phyloP scores from a whole-genome alignment of 2,113 vertebrate genomes.

The Otolemur garnettii region DNA sequence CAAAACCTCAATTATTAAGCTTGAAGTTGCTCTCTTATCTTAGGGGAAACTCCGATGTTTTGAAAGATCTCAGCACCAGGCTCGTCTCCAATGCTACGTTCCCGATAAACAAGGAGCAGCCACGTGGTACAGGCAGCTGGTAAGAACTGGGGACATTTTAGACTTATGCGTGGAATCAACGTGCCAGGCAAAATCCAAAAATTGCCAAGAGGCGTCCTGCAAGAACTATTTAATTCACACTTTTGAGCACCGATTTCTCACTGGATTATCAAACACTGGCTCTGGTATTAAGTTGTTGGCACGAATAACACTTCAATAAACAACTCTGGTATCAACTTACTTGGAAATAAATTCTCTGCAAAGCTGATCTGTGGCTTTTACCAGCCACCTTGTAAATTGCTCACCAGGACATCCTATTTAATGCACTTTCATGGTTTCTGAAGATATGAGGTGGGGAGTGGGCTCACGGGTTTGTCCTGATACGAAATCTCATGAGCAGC shows the following conservation, averaged over 20 bases:
- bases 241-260: constrained; percentile 57
- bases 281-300: constrained; percentile 56
- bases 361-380: constrained; percentile 35
- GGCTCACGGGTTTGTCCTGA: constrained; percentile 61
- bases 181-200: background rate
- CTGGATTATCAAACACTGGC: constrained; percentile 50
- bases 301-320: constrained; percentile 33
- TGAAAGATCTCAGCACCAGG: background rate
- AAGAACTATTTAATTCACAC: constrained; percentile 59
- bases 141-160: background rate
- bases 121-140: background rate
- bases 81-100: background rate
- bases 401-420: background rate
- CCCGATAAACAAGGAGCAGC: background rate
- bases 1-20: constrained; percentile 1
- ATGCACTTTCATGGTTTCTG: background rate
- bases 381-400: constrained; percentile 67
- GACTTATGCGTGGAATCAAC: background rate
- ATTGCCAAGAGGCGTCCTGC: constrained; percentile 23
- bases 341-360: constrained; percentile 60
- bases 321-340: constrained; percentile 59
- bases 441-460: constrained; percentile 37
- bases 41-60: background rate
- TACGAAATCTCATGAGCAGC: background rate
- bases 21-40: background rate